These are phyloP conservation scores for Drosophila anomalata DNA, from an alignment of 2,888 invertebrate genomes.

Conservation along the genomic window DNA sequence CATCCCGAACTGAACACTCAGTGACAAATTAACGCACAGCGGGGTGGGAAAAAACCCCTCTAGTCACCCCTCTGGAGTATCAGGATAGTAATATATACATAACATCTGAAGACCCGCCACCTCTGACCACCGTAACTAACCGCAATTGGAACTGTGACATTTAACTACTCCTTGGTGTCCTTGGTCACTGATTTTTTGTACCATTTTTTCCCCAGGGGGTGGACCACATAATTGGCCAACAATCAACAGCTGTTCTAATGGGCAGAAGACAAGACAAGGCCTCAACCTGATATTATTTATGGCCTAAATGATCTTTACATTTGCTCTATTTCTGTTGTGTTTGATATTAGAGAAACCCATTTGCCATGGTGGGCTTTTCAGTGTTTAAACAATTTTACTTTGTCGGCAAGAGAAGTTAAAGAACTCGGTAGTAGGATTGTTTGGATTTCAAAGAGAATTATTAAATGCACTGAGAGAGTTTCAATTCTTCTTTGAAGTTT, in stretches of 20 bases:
- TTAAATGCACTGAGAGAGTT: neutral
- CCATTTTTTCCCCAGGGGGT: slow-evolving; percentile 64
- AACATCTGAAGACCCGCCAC: slow-evolving; percentile 19
- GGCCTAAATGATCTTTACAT: slow-evolving; percentile 37
- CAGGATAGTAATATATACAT: slow-evolving; percentile 23
- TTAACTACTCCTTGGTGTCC: slow-evolving; percentile 38
- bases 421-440: slow-evolving; percentile 10
- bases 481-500: no score
- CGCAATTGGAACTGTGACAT: slow-evolving; percentile 53
- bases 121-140: slow-evolving; percentile 67
- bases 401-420: slow-evolving; percentile 35
- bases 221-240: slow-evolving; percentile 62
- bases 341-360: slow-evolving; percentile 23
- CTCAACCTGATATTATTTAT: slow-evolving; percentile 40
- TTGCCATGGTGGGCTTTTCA: slow-evolving; percentile 10
- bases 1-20: slow-evolving; percentile 27
- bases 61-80: slow-evolving; percentile 41
- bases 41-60: slow-evolving; percentile 33
- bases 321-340: slow-evolving; percentile 33
- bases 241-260: slow-evolving; percentile 64
- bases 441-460: slow-evolving; percentile 12
- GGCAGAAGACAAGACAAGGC: slow-evolving; percentile 10
- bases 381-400: slow-evolving; percentile 24
- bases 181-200: slow-evolving; percentile 69
- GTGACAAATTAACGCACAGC: slow-evolving; percentile 73